Percentiles rank a stretch among this genome's conserved stretches.
These are phyloP conservation scores for Eurystomus glaucurus DNA, from an alignment of 2,797 vertebrate genomes.

Conservation along the genomic window DNA sequence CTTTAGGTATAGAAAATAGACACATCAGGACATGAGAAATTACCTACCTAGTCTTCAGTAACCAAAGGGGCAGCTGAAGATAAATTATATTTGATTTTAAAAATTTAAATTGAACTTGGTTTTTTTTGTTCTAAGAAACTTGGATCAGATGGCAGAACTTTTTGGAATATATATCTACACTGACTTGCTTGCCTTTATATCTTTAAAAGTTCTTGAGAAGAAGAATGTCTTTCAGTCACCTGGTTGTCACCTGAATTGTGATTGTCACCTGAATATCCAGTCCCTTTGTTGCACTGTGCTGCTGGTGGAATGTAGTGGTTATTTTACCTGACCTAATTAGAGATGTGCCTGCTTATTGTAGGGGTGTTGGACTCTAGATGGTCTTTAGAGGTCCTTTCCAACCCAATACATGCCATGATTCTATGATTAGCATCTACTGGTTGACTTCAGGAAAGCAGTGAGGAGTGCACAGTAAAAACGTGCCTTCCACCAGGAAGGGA, in stretches of 20 bases:
- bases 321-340: no score
- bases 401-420: no score
- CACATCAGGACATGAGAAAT: background rate
- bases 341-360: no score
- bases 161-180: fast-evolving
- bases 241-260: no score
- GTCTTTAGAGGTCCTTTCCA: no score
- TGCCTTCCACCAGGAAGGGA: background rate
- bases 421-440: background rate
- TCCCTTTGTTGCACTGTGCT: background rate
- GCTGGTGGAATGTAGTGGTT: fast-evolving
- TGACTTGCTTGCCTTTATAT: background rate
- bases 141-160: background rate
- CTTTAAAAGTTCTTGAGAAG: background rate
- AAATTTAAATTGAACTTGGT: background rate
- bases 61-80: background rate
- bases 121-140: background rate
- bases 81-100: background rate
- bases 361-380: no score
- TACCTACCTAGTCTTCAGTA: background rate
- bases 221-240: background rate
- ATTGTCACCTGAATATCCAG: no score
- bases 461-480: background rate
- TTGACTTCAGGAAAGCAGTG: fast-evolving
- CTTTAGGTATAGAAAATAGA: background rate